Base-by-base conservation (phyloP, 2,888 invertebrate genomes). In the Ennomos fuscantarius region DNA sequence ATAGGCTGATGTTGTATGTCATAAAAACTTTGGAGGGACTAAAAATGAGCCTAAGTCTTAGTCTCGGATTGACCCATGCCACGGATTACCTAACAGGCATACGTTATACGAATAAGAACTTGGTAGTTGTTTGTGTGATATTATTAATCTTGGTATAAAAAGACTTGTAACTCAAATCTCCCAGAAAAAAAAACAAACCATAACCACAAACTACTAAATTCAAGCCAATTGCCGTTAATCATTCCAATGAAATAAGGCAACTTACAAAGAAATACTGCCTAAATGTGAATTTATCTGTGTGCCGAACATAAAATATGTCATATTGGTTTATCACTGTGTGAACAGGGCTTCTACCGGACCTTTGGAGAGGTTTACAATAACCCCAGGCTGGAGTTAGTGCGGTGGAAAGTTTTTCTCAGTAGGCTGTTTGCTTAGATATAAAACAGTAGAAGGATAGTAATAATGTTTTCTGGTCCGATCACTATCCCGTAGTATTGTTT, bases 301-400 rank as follows among this genome's bases (percentile, higher is more conserved):
- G 61, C 64, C 49, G 57, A 65, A 58, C 67, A 69, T 69, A 70
- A 77, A 72, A 66, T 73, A 71, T 69, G 63, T 65, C 61, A 69
- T 72, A 70, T 73, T 75, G 74, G 71, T 81, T 79, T 87, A 87
- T 86, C 84, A 66, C 59, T 81, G 83, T 87, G 82, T 84, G 77
- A 65, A 73, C 86, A 87, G 84, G 78, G 69, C 62, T 64, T 67
- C 65, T 73, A 76, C 74, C 69, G 58, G 65, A 55, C 60, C 66
- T 76, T 76, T 72, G 36, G 46, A 46, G 46, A 39, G 57, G 56
- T 56, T 61, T 56, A 53, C 41, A 58, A 50, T 60, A 45, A 50
- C 53, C 37, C 24, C 33, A 39, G 49, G 58, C 58, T 46, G 10
- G 40, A 51, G 43, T 51, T 50, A 36, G 40, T 35, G 46, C 43